Evolutionary conservation across 2,797 vertebrate genomes (phyloP), one percentile per base, ranked within the genome.

Genomic region (Onychomys leucogaster): DNA sequence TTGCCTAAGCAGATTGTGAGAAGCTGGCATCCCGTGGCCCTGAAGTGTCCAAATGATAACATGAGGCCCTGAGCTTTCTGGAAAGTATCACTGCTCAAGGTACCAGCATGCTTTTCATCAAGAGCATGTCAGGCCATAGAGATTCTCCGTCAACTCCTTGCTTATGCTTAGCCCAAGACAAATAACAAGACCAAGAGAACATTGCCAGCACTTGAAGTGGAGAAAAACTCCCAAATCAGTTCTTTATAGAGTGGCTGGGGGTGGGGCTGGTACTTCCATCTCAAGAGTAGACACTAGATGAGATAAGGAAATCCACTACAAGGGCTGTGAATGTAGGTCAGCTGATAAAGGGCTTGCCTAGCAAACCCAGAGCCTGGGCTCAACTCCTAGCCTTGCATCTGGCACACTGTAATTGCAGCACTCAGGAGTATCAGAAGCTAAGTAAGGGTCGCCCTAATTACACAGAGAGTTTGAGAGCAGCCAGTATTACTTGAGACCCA

Each of bases 151-250:
- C 46, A 41, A 71, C 41, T 67, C 17, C 29, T 63, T 81, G n/a
- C 29, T 95, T 75, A 49, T 89, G 94, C 34, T 96, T 3, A 23
- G 63, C 41, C 63, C n/a, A 9, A 34, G 85, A 92, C 37, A 71
- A 71, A 87, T 32, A 21, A 93, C 65, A 92, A 90, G 37, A 55
- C n/a, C 13, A 65, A 65, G 65, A 46, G 59, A 37, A 90, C 37
- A 80, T 46, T 55, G 32, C 6, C 4, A 73, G 57, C n/a, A 46
- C 49, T 89, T 67, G 73, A 94, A 49, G 76, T 90, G 84, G 59
- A 69, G 43, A 77, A 52, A 55, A 67, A 43, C 9, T 67, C 77
- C 2, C 0, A 83, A 57, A 32, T n/a, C 61, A 65, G 63, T 83
- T 27, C 37, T 81, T 93, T 84, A 89, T 76, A 16, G 29, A 21